Evolutionary conservation across 2,888 invertebrate genomes (phyloP).

Genomic region (Hirtodrosophila trivittata): DNA sequence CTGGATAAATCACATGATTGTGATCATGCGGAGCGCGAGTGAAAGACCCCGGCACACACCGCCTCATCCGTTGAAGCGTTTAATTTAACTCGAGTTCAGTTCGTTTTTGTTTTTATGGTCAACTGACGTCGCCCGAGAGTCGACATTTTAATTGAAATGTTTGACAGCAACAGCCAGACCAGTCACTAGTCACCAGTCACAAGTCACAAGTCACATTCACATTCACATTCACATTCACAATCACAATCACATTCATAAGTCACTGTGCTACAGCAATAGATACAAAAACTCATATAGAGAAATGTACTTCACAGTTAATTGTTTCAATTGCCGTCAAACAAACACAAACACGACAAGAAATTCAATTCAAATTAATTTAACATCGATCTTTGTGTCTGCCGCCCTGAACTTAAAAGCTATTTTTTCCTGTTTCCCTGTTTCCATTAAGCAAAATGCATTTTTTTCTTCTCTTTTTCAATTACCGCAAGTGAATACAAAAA

Average conservation of each 20-base stretch:
- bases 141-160: slow-evolving; percentile 72
- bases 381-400: no score
- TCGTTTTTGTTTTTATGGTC: slow-evolving; percentile 32
- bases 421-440: no score
- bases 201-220: slow-evolving; percentile 18
- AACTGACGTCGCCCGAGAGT: slow-evolving; percentile 20
- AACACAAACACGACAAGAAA: slow-evolving; percentile 39
- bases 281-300: no score
- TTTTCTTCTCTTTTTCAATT: slow-evolving; percentile 46
- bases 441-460: neutral
- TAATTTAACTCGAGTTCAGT: slow-evolving; percentile 58
- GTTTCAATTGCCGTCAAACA: slow-evolving; percentile 62
- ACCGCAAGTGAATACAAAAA: slow-evolving; percentile 35
- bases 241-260: slow-evolving; percentile 26
- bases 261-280: no score
- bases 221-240: slow-evolving; percentile 30
- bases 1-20: slow-evolving; percentile 67
- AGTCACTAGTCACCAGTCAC: slow-evolving; percentile 27
- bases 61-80: slow-evolving; percentile 40
- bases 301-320: slow-evolving; percentile 75
- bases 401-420: no score
- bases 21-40: slow-evolving; percentile 66
- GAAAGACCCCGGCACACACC: slow-evolving; percentile 14
- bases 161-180: slow-evolving; percentile 63
- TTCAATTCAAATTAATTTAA: slow-evolving; percentile 57